Evolutionary conservation across 2,797 vertebrate species (phyloP).

Genomic region (Clarias platycephalus): DNA sequence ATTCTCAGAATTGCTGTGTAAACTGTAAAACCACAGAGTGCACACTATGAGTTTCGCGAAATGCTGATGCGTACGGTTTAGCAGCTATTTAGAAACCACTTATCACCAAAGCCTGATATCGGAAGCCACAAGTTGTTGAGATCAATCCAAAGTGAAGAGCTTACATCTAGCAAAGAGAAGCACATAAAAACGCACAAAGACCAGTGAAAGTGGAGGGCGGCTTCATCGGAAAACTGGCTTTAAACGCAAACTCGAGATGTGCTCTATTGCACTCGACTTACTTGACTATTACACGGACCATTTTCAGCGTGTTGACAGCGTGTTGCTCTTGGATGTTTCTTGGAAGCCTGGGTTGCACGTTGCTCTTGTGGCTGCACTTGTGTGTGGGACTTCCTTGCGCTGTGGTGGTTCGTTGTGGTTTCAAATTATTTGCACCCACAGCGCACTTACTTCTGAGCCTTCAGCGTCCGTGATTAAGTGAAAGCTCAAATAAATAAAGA

Average conservation of each 20-base stretch:
- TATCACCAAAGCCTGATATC: constrained; percentile 6
- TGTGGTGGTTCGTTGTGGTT: neutral
- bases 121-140: neutral
- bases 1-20: neutral
- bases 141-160: neutral
- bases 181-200: neutral
- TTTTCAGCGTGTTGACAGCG: too few species aligned
- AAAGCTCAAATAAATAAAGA: neutral
- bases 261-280: neutral
- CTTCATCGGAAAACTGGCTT: neutral
- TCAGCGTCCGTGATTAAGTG: neutral
- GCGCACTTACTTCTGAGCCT: neutral
- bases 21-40: neutral
- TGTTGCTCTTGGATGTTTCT: neutral
- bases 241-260: neutral
- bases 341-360: neutral
- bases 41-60: neutral
- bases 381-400: neutral
- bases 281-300: neutral
- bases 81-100: constrained; percentile 22
- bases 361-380: neutral
- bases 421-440: neutral
- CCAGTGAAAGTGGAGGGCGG: neutral
- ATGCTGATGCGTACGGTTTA: constrained; percentile 7
- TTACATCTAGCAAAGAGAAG: neutral